A percentile compares a stretch with the other conserved stretches of the same genome.
phyloP scores from a whole-genome alignment of 1,140 invertebrate species.

The Drosophila bifasciata region DNA sequence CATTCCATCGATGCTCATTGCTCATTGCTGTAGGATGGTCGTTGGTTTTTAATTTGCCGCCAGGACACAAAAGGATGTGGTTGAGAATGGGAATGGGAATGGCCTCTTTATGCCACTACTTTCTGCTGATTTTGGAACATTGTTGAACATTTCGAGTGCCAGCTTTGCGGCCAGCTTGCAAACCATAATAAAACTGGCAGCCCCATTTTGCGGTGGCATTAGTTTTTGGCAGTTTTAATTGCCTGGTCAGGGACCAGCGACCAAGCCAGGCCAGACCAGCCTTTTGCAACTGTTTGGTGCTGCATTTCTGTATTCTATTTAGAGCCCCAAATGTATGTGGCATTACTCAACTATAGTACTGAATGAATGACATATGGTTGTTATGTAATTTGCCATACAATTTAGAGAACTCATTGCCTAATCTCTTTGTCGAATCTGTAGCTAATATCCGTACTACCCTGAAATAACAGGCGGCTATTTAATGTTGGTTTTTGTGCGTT shows the following conservation, averaged over 20 bases:
- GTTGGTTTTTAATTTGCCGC: slow-evolving; percentile 53
- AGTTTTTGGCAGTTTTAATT: slow-evolving; percentile 51
- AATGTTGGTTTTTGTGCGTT: slow-evolving; percentile 45
- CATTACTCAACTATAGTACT: slow-evolving; percentile 28
- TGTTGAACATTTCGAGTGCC: slow-evolving; percentile 34
- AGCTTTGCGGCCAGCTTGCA: slow-evolving; percentile 30
- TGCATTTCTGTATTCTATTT: slow-evolving; percentile 20
- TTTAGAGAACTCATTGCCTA: neutral
- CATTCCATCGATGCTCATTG: slow-evolving; percentile 44
- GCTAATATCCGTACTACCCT: too few species aligned
- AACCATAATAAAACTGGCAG: slow-evolving; percentile 49
- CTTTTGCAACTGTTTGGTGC: slow-evolving; percentile 15
- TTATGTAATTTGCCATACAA: slow-evolving; percentile 1
- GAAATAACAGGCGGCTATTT: slow-evolving; percentile 11
- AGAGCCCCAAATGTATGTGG: slow-evolving; percentile 5
- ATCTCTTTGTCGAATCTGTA: too few species aligned
- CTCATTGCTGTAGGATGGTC: slow-evolving; percentile 11
- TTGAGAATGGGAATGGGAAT: neutral
- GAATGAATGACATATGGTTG: slow-evolving; percentile 8
- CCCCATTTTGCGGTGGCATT: slow-evolving; percentile 62
- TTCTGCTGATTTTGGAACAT: slow-evolving; percentile 44
- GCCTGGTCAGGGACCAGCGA: slow-evolving; percentile 27
- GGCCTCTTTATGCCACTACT: slow-evolving; percentile 17
- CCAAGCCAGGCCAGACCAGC: neutral
- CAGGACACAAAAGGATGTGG: slow-evolving; percentile 14